Evolutionary conservation across 2,888 invertebrate genomes (phyloP).

Genomic region (Drosophila koepferae): DNA sequence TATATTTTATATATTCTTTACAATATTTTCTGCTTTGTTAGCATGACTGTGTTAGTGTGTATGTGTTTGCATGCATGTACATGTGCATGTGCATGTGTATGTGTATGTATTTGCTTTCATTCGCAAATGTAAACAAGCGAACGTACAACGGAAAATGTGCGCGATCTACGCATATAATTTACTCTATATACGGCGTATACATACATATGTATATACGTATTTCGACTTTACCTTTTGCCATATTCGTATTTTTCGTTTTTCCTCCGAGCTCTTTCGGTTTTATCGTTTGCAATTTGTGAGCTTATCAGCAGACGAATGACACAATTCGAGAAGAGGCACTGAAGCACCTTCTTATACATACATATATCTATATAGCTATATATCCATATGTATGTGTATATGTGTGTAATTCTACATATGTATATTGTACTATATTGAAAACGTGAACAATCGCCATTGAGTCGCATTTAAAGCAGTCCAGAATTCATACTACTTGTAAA

Average conservation of each 20-base stretch:
- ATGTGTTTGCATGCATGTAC: not conserved
- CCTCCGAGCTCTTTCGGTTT: slow-evolving; percentile 16
- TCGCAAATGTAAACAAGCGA: slow-evolving; percentile 38
- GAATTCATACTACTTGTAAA: slow-evolving; percentile 3
- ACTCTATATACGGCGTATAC: not conserved
- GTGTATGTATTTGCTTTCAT: not conserved
- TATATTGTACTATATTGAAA: slow-evolving; percentile 24
- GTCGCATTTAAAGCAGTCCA: slow-evolving; percentile 6
- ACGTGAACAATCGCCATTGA: slow-evolving; percentile 37
- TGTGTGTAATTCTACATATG: slow-evolving; percentile 27
- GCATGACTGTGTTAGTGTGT: not conserved
- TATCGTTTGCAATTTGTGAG: slow-evolving; percentile 18
- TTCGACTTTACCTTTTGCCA: not conserved
- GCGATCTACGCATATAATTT: slow-evolving; percentile 16
- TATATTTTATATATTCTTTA: not conserved
- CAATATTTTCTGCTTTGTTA: slow-evolving; percentile 13
- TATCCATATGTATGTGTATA: slow-evolving; percentile 5
- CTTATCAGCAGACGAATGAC: slow-evolving; percentile 64
- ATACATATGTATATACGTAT: slow-evolving; percentile 7
- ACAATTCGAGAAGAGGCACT: slow-evolving; percentile 59
- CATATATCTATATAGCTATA: slow-evolving; percentile 34
- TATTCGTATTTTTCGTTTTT: slow-evolving; percentile 16
- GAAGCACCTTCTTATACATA: slow-evolving; percentile 22
- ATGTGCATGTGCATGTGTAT: not conserved
- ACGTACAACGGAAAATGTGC: slow-evolving; percentile 5